Evolutionary conservation across 2,888 invertebrate genomes (phyloP).

Genomic region (Cephalotes varians): DNA sequence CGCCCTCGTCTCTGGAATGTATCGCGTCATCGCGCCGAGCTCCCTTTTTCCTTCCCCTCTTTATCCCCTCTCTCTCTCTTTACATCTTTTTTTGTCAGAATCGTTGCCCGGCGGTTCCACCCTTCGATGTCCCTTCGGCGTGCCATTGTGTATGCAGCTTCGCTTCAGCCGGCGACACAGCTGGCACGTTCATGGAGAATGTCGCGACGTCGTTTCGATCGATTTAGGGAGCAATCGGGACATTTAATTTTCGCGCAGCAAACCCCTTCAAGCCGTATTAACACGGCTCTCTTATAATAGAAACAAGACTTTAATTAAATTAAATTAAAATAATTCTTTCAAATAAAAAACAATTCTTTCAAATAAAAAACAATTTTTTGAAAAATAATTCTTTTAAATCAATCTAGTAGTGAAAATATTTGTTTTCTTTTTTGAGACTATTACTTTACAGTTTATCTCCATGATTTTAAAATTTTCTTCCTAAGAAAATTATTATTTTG

Average conservation of each 20-base stretch:
- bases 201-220: slow-evolving; percentile 23
- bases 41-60: slow-evolving; percentile 36
- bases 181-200: slow-evolving; percentile 66
- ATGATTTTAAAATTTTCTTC: background rate
- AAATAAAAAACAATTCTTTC: background rate
- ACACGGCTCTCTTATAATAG: too few relatives aligned
- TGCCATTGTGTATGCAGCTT: slow-evolving; percentile 75
- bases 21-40: slow-evolving; percentile 74
- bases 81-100: slow-evolving; percentile 25
- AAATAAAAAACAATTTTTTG: background rate
- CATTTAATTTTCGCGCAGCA: slow-evolving; percentile 61
- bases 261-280: background rate
- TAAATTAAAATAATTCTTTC: background rate
- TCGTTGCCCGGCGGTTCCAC: slow-evolving; percentile 40
- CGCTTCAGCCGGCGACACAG: slow-evolving; percentile 76
- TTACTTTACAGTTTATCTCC: background rate
- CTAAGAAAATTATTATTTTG: background rate
- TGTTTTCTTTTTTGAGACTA: background rate
- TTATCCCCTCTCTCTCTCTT: background rate
- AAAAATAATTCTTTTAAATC: background rate
- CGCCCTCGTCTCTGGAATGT: slow-evolving; percentile 79
- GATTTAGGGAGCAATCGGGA: slow-evolving; percentile 31
- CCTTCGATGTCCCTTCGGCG: slow-evolving; percentile 58
- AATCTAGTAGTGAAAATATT: background rate
- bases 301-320: background rate